Base-by-base conservation (phyloP, 1,140 invertebrate genomes). In the Cardiocondyla obscurior region DNA sequence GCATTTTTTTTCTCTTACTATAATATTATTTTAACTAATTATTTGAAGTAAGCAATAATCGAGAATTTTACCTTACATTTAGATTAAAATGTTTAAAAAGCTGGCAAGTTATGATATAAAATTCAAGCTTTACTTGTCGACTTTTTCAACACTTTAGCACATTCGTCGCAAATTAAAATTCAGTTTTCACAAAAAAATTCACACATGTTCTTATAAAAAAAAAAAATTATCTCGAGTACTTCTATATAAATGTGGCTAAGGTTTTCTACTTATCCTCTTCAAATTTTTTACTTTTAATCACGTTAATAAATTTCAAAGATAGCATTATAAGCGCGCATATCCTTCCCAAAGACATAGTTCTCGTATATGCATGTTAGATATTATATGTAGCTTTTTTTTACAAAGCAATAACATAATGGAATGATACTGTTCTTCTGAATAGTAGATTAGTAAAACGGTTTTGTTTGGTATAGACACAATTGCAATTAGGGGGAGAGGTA, bases 391-490 rank as follows among this genome's bases (percentile, higher is more conserved):
- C 72, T 62, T 81, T 6, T 6, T 73, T 74, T 65, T 44, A 65
- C 12, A 0, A 77, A 64, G 39, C 42, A 46, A 65, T 76, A 53
- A 36, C 19, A 7, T 36, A 22, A 33, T 51, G 22, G 42, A 77
- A 72, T 84, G 6, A 25, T 81, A 79, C 12, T 65, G 60, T 77
- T 72, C 57, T 33, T 70, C 53, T 42, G 76, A 70, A 58, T 82
- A 82, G 82, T 84, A 90, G 83, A 88, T 85, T 90, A 91, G 90
- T 91, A 91, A 91, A 90, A 83, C 82, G 86, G 84, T 90, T 92
- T 90, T 92, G 86, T 91, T 93, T 90, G 88, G 90, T 92, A 85
- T 91, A 94, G 94, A 92, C 92, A 90, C 94, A 94, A 93, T 92
- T 92, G 91, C 91, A 92, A 92, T 90, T 94, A 92, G 89, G 91